Conservation (phyloP, 2,888 invertebrate genomes). For the Monoplex corrugatus region DNA sequence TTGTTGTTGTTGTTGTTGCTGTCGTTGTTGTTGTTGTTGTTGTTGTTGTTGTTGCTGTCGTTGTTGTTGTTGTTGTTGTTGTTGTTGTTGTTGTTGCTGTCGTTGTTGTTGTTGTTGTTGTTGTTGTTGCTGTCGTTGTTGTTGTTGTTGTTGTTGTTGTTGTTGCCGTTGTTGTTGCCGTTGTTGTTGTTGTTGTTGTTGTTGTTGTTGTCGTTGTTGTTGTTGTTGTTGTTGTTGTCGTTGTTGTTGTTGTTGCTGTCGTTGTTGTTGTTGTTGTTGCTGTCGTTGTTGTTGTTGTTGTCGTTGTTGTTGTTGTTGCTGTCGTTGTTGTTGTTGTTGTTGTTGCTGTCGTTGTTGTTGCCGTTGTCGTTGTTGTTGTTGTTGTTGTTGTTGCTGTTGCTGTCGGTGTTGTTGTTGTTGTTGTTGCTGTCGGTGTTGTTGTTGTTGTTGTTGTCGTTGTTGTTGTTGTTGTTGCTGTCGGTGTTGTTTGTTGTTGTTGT, state of each 20-base stretch:
- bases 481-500: no score
- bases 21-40: no score
- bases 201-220: not conserved
- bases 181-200: not conserved
- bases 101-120: not conserved
- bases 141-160: not conserved
- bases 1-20: no score
- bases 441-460: no score
- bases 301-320: not conserved
- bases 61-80: no score
- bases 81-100: not conserved
- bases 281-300: not conserved
- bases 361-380: constrained; percentile 20
- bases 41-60: no score
- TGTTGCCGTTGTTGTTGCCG: not conserved
- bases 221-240: not conserved
- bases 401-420: no score
- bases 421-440: no score
- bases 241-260: not conserved
- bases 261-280: not conserved
- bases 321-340: not conserved
- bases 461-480: no score
- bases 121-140: not conserved
- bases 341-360: not conserved
- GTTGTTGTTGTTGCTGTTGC: no score